These are phyloP conservation scores for Spheniscus mendiculus DNA, from an alignment of 2,113 vertebrate species.

Conservation along the genomic window DNA sequence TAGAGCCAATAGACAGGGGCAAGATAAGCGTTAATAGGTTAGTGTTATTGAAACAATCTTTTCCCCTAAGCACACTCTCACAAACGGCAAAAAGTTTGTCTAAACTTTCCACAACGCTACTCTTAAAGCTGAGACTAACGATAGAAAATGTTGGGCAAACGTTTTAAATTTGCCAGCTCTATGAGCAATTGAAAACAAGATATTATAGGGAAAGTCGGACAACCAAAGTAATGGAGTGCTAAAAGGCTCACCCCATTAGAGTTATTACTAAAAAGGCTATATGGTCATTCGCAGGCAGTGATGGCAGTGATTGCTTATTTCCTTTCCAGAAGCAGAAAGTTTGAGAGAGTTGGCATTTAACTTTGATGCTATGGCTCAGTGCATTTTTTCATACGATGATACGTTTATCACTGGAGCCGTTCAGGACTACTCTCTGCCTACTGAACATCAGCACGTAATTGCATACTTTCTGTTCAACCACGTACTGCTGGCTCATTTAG, in stretches of 20 bases:
- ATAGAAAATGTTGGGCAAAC: background rate
- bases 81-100: background rate
- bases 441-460: background rate
- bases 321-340: background rate
- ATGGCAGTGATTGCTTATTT: background rate
- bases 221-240: background rate
- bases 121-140: background rate
- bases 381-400: background rate
- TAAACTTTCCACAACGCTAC: background rate
- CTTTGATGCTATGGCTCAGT: background rate
- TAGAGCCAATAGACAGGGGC: background rate
- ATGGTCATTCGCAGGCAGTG: background rate
- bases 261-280: background rate
- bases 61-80: background rate
- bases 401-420: background rate
- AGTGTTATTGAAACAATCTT: background rate
- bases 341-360: background rate
- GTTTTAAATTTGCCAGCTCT: background rate
- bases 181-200: background rate
- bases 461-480: background rate
- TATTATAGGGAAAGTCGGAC: background rate
- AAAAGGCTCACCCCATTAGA: background rate
- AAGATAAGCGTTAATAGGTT: background rate
- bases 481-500: background rate
- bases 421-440: background rate